These are phyloP conservation scores for Coreoperca whiteheadi DNA, from an alignment of 2,113 vertebrate genomes.

Conservation along the genomic window DNA sequence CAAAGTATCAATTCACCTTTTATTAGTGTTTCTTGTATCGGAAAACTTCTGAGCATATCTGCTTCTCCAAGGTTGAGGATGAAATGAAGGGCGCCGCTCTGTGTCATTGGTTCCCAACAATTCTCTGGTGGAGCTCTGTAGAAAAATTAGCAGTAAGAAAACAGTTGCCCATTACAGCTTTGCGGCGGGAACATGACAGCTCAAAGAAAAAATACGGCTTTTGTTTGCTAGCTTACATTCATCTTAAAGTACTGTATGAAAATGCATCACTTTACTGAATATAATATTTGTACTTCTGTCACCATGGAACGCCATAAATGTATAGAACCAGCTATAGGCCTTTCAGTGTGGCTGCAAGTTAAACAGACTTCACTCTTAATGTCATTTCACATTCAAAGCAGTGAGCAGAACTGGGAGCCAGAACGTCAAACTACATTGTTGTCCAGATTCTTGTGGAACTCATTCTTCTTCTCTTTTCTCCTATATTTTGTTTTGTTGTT, in stretches of 20 bases:
- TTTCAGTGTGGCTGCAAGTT: not conserved
- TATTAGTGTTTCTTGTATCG: conserved; percentile 1
- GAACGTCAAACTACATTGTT: not conserved
- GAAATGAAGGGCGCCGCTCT: conserved; percentile 2
- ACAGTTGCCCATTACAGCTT: not conserved
- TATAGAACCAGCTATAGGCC: not conserved
- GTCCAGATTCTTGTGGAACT: not conserved
- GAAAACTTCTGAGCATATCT: not conserved
- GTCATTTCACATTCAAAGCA: not conserved
- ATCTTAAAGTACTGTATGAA: not conserved
- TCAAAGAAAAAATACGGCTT: not conserved
- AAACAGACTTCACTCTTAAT: not conserved
- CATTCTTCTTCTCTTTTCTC: not conserved
- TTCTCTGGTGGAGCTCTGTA: not conserved
- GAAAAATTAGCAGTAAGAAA: conserved; percentile 5
- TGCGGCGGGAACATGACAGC: not conserved
- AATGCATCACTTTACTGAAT: not conserved
- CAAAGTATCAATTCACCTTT: not conserved
- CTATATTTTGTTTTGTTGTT: conserved; percentile 39
- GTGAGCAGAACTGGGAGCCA: not conserved
- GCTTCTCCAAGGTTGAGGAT: not conserved
- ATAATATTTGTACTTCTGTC: not conserved
- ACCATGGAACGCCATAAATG: not conserved
- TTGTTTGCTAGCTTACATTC: not conserved
- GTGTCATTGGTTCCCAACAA: not conserved